Evolutionary conservation across 2,888 invertebrate genomes (phyloP).

Genomic region (Psylliodes chrysocephalus): DNA sequence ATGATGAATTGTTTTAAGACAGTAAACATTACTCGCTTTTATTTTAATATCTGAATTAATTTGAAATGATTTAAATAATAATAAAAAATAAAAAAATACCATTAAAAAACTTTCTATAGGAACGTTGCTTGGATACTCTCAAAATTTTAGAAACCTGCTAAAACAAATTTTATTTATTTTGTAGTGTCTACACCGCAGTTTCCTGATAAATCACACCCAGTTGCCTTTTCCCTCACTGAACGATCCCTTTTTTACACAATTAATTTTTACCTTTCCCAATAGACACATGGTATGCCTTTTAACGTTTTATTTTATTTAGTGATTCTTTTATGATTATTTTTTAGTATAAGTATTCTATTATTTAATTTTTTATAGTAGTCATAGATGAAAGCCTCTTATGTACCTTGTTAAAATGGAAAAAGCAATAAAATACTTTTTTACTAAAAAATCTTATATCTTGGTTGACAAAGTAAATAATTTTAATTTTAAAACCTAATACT

Average conservation of each 20-base stretch:
- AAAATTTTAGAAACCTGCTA: no score
- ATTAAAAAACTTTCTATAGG: no score
- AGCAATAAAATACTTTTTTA: neutral
- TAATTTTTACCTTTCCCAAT: slow-evolving; percentile 39
- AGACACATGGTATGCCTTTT: slow-evolving; percentile 40
- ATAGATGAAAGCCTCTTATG: neutral
- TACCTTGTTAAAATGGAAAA: neutral
- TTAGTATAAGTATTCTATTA: neutral
- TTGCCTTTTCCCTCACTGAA: slow-evolving; percentile 42
- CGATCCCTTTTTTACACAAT: slow-evolving; percentile 40
- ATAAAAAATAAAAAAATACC: no score
- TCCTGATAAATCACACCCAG: slow-evolving; percentile 41
- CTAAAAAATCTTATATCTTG: neutral
- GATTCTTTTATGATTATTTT: slow-evolving; percentile 6
- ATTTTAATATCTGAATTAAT: no score
- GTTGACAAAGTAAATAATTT: no score
- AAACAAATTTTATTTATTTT: slow-evolving; percentile 30
- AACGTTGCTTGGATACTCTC: no score
- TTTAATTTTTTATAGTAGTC: neutral
- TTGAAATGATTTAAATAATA: no score
- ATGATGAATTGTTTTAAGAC: no score
- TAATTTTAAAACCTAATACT: no score
- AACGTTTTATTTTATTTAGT: slow-evolving; percentile 13
- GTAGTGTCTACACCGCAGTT: slow-evolving; percentile 59
- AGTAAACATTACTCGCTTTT: no score